Conservation (phyloP, 2,113 vertebrate genomes). For the Saimiri boliviensis region DNA sequence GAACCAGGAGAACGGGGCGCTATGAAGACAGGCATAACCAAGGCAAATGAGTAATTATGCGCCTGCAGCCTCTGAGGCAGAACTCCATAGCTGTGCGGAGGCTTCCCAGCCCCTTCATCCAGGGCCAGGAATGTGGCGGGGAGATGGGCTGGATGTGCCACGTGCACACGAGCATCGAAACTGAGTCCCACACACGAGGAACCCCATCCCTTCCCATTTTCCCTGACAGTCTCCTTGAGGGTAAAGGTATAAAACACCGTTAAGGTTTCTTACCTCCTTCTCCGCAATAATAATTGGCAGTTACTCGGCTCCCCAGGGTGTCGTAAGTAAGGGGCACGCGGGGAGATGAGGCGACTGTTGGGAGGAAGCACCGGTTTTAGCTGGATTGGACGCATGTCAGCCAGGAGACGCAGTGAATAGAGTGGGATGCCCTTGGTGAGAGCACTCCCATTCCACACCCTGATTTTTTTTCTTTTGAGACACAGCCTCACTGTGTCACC, state of each 20-base stretch:
- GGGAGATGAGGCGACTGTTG: not conserved
- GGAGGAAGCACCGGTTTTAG: slow-evolving; percentile 44
- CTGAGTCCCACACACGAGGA: not conserved
- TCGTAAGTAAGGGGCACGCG: not conserved
- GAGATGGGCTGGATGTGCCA: not conserved
- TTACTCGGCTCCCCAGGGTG: not conserved
- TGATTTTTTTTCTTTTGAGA: not conserved
- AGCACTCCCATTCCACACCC: too few species aligned
- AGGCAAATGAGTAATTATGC: not conserved
- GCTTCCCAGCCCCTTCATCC: not conserved
- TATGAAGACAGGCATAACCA: not conserved
- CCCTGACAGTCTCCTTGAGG: not conserved
- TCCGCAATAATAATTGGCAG: slow-evolving; percentile 23
- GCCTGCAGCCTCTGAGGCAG: not conserved
- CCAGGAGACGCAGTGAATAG: not conserved
- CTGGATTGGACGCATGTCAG: not conserved
- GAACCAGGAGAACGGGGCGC: not conserved
- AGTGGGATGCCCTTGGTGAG: not conserved
- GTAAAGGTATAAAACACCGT: slow-evolving; percentile 45
- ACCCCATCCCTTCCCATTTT: slow-evolving; percentile 36
- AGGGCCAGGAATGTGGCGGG: not conserved
- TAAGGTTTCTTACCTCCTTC: slow-evolving; percentile 35
- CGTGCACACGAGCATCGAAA: not conserved
- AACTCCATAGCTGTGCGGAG: not conserved
- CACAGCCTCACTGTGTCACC: not conserved